Percentiles rank a stretch among this genome's conserved stretches.
phyloP scores from a whole-genome alignment of 2,888 invertebrate genomes.

The Cheilosia scutellata region DNA sequence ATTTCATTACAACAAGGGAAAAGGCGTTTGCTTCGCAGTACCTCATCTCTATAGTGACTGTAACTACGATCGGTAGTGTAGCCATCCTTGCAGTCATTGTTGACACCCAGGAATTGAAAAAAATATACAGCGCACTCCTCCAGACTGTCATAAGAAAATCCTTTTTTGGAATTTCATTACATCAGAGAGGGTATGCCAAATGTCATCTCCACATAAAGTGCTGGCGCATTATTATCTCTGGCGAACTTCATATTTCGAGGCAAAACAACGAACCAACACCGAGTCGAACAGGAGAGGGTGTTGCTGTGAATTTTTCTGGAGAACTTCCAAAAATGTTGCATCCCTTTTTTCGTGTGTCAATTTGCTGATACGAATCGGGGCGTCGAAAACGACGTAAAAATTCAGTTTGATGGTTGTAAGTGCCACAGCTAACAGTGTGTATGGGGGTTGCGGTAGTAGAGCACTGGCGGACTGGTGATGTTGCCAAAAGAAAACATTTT shows the following conservation, averaged over 20 bases:
- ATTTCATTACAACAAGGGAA: slow-evolving; percentile 45
- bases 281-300: slow-evolving; percentile 1
- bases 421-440: slow-evolving; percentile 49
- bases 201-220: slow-evolving; percentile 60
- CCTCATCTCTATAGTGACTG: slow-evolving; percentile 20
- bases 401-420: slow-evolving; percentile 71
- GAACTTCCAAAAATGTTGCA: slow-evolving; percentile 48
- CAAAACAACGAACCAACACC: slow-evolving; percentile 19
- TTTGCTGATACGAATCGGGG: slow-evolving; percentile 65
- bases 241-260: slow-evolving; percentile 63
- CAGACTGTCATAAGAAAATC: slow-evolving; percentile 42
- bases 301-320: slow-evolving; percentile 49
- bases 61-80: background rate
- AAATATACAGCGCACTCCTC: slow-evolving; percentile 6
- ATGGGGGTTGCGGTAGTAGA: background rate
- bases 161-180: slow-evolving; percentile 58
- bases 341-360: slow-evolving; percentile 53
- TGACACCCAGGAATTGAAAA: slow-evolving; percentile 40
- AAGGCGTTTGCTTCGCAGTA: background rate
- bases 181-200: slow-evolving; percentile 51
- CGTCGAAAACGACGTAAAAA: slow-evolving; percentile 72
- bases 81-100: slow-evolving; percentile 22
- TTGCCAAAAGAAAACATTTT: slow-evolving; percentile 41
- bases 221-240: slow-evolving; percentile 74
- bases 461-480: slow-evolving; percentile 24